Evolutionary conservation across 2,113 vertebrate genomes (phyloP).

Genomic region (Colius striatus): DNA sequence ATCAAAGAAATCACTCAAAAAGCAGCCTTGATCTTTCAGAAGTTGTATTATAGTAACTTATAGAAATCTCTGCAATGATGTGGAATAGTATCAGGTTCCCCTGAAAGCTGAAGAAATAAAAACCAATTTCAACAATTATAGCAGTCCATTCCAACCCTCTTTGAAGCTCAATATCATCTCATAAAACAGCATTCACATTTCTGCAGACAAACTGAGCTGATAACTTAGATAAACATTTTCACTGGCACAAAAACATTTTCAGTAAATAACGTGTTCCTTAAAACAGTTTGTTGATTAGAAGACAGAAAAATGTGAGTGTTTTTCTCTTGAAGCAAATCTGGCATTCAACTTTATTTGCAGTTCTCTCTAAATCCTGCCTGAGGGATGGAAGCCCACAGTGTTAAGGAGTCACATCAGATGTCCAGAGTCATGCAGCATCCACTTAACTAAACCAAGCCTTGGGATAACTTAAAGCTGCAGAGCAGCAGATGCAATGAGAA

Average conservation of each 20-base stretch:
- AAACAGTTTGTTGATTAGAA: constrained; percentile 8
- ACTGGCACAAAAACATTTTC: neutral
- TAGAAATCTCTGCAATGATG: neutral
- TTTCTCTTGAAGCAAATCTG: neutral
- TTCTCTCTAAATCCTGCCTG: neutral
- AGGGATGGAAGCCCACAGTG: neutral
- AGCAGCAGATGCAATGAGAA: neutral
- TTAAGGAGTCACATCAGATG: neutral
- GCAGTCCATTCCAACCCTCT: neutral
- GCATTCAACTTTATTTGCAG: neutral
- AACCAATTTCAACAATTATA: neutral
- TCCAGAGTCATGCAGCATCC: neutral
- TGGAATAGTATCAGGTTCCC: neutral
- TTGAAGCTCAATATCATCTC: neutral
- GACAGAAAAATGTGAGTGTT: neutral
- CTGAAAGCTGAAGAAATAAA: neutral
- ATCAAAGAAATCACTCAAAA: neutral
- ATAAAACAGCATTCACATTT: neutral
- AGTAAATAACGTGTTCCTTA: neutral
- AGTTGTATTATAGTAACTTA: neutral
- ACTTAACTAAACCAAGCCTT: neutral
- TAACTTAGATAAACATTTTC: constrained; percentile 20
- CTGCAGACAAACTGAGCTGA: neutral
- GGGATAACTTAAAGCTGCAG: neutral
- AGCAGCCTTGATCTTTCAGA: neutral